A percentile compares a stretch with the other conserved stretches of the same genome.
These are phyloP conservation scores for Stichodactyla mertensii DNA, from an alignment of 64 coral and sea anemone genomes.

Conservation along the genomic window DNA sequence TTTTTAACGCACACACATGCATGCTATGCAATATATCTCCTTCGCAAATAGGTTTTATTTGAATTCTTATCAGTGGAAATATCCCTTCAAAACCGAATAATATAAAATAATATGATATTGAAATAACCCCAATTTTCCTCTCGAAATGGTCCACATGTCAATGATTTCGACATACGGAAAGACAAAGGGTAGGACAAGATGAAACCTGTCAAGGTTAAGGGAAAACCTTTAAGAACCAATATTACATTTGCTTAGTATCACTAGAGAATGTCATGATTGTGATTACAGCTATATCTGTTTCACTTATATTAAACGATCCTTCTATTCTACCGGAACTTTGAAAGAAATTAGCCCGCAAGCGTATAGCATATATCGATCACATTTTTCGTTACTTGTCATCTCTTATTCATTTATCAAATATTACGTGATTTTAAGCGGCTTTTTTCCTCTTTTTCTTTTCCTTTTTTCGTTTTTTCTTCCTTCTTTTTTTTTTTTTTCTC, in stretches of 20 bases:
- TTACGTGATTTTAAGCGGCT: not conserved
- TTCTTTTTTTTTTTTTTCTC: not conserved
- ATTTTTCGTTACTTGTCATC: not conserved
- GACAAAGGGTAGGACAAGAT: not conserved
- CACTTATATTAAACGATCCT: conserved; percentile 12
- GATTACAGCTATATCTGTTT: conserved; percentile 1
- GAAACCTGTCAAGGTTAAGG: not conserved
- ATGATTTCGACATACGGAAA: not conserved
- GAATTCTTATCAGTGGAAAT: not conserved
- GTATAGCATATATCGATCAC: no score
- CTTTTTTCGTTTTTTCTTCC: not conserved
- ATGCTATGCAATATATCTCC: no score
- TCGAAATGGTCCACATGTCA: not conserved
- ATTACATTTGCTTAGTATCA: not conserved
- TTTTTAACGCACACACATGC: no score
- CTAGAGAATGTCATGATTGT: not conserved
- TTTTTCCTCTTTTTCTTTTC: not conserved
- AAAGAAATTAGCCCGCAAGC: conserved; percentile 8
- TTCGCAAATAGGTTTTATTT: not conserved
- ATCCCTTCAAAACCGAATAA: not conserved
- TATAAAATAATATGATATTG: not conserved
- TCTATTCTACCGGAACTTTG: not conserved
- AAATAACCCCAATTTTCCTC: not conserved
- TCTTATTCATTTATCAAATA: not conserved
- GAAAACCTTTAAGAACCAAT: not conserved